Evolutionary conservation across 2,113 vertebrate species (phyloP).

Genomic region (Noturus placidus): DNA sequence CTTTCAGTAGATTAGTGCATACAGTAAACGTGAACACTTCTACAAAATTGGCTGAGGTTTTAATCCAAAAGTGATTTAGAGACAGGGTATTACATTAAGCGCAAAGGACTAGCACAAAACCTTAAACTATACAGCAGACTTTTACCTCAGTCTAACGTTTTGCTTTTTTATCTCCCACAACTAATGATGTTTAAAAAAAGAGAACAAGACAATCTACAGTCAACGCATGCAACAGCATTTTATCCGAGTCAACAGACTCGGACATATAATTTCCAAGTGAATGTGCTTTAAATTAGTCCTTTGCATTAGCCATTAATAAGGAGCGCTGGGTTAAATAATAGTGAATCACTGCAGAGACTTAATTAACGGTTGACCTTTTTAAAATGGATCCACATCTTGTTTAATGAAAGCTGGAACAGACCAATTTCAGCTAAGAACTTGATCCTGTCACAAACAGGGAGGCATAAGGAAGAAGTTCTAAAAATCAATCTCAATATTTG

Average conservation of each 20-base stretch:
- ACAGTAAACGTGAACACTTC: neutral
- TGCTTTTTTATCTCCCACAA: neutral
- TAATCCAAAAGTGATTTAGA: neutral
- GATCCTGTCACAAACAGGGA: neutral
- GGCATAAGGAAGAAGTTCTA: neutral
- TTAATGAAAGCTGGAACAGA: conserved; percentile 38
- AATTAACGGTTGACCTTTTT: conserved; percentile 42
- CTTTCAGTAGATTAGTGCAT: neutral
- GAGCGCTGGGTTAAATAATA: conserved; percentile 30
- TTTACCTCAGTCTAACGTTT: neutral
- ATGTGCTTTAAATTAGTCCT: conserved; percentile 24
- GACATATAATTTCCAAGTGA: conserved; percentile 9
- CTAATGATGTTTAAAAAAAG: conserved; percentile 16
- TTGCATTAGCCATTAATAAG: conserved; percentile 45
- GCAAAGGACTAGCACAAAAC: neutral
- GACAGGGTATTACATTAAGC: neutral
- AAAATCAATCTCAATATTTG: conserved; percentile 13
- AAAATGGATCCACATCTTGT: conserved; percentile 26
- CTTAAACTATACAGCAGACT: neutral
- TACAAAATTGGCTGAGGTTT: neutral
- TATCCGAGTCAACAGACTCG: conserved; percentile 17
- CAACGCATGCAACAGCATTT: conserved; percentile 55
- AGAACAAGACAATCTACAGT: conserved; percentile 41
- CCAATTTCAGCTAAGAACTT: neutral
- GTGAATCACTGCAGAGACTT: conserved; percentile 10